Conservation (phyloP, 2,888 invertebrate species). For the Drosophila lutescens region DNA sequence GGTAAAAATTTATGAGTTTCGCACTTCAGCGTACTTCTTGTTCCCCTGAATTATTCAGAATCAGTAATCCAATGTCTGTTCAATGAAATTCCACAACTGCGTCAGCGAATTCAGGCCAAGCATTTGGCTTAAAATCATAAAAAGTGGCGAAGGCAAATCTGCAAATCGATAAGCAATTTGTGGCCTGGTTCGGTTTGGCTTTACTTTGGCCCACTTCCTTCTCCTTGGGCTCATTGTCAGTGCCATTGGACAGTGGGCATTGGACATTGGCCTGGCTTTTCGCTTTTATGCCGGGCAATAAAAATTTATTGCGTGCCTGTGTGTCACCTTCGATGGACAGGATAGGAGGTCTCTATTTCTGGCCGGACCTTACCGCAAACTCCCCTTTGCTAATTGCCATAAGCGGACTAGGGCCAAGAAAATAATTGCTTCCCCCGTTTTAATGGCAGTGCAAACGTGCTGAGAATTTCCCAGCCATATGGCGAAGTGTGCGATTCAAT, state of each 20-base stretch:
- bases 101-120: conserved; percentile 10
- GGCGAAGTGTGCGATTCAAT: conserved; percentile 8
- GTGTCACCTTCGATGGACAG: conserved; percentile 25
- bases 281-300: conserved; percentile 28
- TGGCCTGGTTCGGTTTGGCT: conserved; percentile 18
- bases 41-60: not conserved
- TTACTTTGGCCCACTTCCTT: conserved; percentile 13
- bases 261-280: conserved; percentile 6
- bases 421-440: conserved; percentile 25
- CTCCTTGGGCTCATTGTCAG: conserved; percentile 17
- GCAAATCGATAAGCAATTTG: conserved; percentile 33
- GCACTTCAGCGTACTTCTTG: not conserved
- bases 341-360: conserved; percentile 1
- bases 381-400: conserved; percentile 30
- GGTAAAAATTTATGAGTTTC: not conserved
- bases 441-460: conserved; percentile 37
- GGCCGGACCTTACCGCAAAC: not conserved
- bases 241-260: conserved; percentile 11
- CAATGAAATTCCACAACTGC: conserved; percentile 2
- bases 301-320: conserved; percentile 20
- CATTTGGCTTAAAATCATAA: conserved; percentile 5
- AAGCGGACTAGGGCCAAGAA: conserved; percentile 10
- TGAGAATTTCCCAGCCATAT: conserved; percentile 26
- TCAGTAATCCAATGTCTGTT: not conserved
- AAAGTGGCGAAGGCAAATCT: conserved; percentile 23